These are phyloP conservation scores for Pyxicephalus adspersus DNA, from an alignment of 2,113 vertebrate species.

Conservation along the genomic window DNA sequence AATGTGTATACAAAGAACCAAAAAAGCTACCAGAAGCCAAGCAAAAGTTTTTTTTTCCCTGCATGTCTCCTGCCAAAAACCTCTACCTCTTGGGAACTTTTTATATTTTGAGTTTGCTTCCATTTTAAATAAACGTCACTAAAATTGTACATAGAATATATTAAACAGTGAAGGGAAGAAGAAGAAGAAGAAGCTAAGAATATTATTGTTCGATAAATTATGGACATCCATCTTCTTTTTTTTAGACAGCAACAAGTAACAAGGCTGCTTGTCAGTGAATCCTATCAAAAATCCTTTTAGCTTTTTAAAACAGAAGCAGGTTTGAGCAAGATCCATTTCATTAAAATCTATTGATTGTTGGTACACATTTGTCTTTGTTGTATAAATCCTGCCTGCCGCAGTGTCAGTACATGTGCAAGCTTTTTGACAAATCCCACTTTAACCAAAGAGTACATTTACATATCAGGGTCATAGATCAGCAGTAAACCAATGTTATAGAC, in stretches of 20 bases:
- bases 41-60: too few relatives aligned
- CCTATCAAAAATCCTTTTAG: slow-evolving; percentile 28
- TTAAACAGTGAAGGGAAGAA: too few relatives aligned
- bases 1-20: too few relatives aligned
- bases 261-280: slow-evolving; percentile 23
- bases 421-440: slow-evolving; percentile 26
- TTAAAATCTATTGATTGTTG: slow-evolving; percentile 43
- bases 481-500: background rate
- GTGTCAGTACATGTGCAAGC: background rate
- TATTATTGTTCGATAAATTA: background rate
- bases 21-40: too few relatives aligned
- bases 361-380: slow-evolving; percentile 29
- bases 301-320: slow-evolving; percentile 20
- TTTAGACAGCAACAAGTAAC: background rate
- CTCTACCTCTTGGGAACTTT: too few relatives aligned
- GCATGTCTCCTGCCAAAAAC: too few relatives aligned
- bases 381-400: slow-evolving; percentile 17
- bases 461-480: slow-evolving; percentile 17
- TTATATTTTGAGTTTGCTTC: too few relatives aligned
- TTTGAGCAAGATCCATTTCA: slow-evolving; percentile 30
- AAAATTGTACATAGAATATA: too few relatives aligned
- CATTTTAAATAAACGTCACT: too few relatives aligned
- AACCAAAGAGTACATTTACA: background rate
- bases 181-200: too few relatives aligned
- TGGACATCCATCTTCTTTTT: slow-evolving; percentile 4